These are phyloP conservation scores for Oreochromis tanganicae DNA, from an alignment of 2,113 vertebrate genomes.

Conservation along the genomic window DNA sequence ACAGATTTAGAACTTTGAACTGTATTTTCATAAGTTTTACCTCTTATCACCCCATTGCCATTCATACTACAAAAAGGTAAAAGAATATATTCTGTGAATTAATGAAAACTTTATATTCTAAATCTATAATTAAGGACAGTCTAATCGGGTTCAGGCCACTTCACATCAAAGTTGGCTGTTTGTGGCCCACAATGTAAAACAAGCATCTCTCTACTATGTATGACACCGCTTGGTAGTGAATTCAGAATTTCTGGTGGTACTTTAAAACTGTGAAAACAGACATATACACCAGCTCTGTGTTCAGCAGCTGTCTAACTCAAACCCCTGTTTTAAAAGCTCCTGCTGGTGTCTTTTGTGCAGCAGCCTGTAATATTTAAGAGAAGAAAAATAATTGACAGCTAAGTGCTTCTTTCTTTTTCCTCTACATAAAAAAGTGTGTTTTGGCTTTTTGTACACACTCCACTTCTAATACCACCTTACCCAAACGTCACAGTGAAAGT, in stretches of 20 bases:
- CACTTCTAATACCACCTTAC: background rate
- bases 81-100: background rate
- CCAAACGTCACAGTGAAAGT: background rate
- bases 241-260: background rate
- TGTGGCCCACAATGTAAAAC: background rate
- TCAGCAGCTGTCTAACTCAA: background rate
- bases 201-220: background rate
- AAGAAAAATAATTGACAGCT: conserved; percentile 2
- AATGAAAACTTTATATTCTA: background rate
- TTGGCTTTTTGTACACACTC: background rate
- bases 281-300: background rate
- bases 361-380: conserved; percentile 1
- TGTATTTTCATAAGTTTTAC: background rate
- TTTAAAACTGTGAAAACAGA: background rate
- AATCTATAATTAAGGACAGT: background rate
- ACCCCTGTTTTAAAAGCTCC: background rate
- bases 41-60: background rate
- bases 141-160: background rate
- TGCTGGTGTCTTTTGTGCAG: conserved; percentile 7
- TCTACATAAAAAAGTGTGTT: background rate
- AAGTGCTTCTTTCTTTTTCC: background rate
- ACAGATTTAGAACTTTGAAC: background rate
- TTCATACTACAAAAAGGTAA: background rate
- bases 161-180: background rate
- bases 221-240: fast-evolving